phyloP scores from a whole-genome alignment of 2,113 vertebrate species.

The Sinocyclocheilus grahami region DNA sequence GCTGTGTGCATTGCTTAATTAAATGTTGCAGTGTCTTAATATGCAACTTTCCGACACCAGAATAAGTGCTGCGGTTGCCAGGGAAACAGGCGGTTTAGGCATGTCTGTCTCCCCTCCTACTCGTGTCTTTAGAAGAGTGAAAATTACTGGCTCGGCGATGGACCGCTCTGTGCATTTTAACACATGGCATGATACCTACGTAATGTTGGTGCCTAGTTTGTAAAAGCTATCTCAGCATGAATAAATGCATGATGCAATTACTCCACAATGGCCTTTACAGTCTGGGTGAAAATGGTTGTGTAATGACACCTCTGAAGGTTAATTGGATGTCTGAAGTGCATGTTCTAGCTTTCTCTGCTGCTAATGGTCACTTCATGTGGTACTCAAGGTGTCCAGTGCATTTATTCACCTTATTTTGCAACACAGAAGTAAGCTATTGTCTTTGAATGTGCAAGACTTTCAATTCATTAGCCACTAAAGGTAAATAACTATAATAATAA shows the following conservation, averaged over 20 bases:
- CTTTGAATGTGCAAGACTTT: too few relatives aligned
- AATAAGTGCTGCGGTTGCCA: conserved; percentile 65
- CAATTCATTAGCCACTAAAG: too few relatives aligned
- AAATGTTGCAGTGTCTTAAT: background rate
- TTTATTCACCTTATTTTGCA: too few relatives aligned
- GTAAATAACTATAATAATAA: too few relatives aligned
- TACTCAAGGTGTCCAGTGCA: background rate
- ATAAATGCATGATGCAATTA: background rate
- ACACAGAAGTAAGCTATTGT: too few relatives aligned
- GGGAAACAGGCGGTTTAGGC: conserved; percentile 67
- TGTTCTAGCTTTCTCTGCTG: background rate
- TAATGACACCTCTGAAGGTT: background rate
- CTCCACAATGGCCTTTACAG: background rate
- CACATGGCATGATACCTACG: background rate
- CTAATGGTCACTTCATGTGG: background rate
- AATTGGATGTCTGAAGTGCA: background rate
- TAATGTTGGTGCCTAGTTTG: background rate
- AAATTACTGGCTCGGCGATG: background rate
- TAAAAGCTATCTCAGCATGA: background rate
- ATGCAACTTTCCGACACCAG: conserved; percentile 47
- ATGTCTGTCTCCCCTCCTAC: conserved; percentile 43
- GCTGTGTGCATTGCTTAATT: conserved; percentile 37
- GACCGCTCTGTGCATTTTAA: background rate
- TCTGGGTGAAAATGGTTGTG: conserved; percentile 5
- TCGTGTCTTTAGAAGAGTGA: background rate